Evolutionary conservation across 2,113 vertebrate genomes (phyloP), one percentile per base, ranked within the genome.

Genomic region (Choloepus hoffmanni): DNA sequence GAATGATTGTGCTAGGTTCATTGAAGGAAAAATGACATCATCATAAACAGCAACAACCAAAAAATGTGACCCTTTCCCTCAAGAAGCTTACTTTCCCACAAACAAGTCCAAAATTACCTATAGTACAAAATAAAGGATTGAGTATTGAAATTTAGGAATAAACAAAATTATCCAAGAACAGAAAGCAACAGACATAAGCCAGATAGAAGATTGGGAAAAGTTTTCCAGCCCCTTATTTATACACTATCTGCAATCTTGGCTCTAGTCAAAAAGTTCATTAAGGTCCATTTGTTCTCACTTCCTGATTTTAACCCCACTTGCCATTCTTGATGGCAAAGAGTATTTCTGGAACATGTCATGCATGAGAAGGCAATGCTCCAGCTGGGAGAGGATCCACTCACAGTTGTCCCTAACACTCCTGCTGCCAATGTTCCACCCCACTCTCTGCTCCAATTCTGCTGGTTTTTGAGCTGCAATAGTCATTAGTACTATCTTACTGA

Each of bases 81-180:
- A 81, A 70, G 48, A 8, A 79, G 12, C 36, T 70, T 70, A 40
- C 60, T 48, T 48, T 82, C 24, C n/a, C 62, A 92, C 16, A 77
- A 65, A 55, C 50, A 65, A 18, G 28, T 72, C 43, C 28, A 78
- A 16, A 94, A 3, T 73, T 85, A 86, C 3, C 10, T 78, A 76
- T 1, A 53, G 33, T 23, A 45, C 28, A 60, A 45, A 77, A 26
- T 62, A 73, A 72, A 89, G 2, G 21, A 70, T 2, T 50, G 21
- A 53, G 28, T 60, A 48, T 65, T 87, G 4, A 14, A 85, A 48
- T 89, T 76, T 36, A 92, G 23, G 23, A 85, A 23, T 81, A 85
- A 93, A 50, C 9, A 77, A 89, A 93, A 95, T 45, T 89, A 91
- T 7, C 30, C 21, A 62, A 55, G 72, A 36, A 19, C 45, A 94